Evolutionary conservation across 92 coral and sea anemone genomes (phyloP), one percentile per base, ranked within the genome.

Genomic region (Virgularia gustaviana): DNA sequence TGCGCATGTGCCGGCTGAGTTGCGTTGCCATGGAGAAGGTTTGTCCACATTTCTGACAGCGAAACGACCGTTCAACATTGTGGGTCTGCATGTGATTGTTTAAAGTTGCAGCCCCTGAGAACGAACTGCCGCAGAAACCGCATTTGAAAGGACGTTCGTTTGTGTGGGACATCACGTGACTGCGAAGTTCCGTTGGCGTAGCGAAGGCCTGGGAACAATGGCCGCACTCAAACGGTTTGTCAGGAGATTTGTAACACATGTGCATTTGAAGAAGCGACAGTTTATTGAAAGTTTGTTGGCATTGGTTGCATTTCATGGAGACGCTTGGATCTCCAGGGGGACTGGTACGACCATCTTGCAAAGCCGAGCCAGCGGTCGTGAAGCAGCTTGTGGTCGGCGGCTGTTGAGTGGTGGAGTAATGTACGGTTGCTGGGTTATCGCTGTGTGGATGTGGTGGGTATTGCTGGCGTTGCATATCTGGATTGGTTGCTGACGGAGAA

Each of bases 61-160:
- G 47, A 39, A 68, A 68, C 13, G 75, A 25, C 10, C 75, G 54
- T 23, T 79, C 82, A 28, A 85, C 85, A 28, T 77, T 76, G 36
- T 86, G 90, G 44, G 83, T 79, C 29, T 83, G 81, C 57, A 86
- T 85, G 63, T 88, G 90, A 53, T 80, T 88, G 75, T 86, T 76
- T 27, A 83, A 31, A 19, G 90, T 83, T 16, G 84, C 68, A 32
- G 90, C 83, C 30, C 86, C 87, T 43, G 77, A 72, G 58, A 86
- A 83, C 47, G 85, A 65, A 9, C 88, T 85, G 19, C 87, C 83
- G 39, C 90, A 88, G 38, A 61, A 82, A 19, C 86, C 88, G 78
- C 96, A 72, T 73, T 79, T 81, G 79, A 85, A 85, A 49, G 89
- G 95, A 42, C 86, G 79, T 58, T 85, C 89, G 79, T 43, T 86